Percentiles rank a stretch among this genome's conserved stretches.
phyloP scores from a whole-genome alignment of 2,888 invertebrate species.

The Smittia aterrima region DNA sequence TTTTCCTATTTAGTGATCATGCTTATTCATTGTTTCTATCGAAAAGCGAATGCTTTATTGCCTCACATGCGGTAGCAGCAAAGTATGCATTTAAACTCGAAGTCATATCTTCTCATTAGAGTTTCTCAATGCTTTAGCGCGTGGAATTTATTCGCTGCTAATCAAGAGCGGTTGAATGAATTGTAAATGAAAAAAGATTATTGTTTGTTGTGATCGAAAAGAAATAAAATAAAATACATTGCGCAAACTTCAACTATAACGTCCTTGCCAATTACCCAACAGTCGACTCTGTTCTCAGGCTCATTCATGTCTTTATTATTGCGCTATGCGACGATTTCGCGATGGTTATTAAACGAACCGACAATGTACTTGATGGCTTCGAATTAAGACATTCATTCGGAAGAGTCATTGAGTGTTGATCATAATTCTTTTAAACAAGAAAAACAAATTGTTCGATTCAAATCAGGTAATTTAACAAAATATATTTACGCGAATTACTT shows the following conservation, averaged over 20 bases:
- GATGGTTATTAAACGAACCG: neutral
- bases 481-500: neutral
- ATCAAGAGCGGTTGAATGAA: slow-evolving; percentile 2
- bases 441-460: slow-evolving; percentile 5
- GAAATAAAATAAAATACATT: neutral
- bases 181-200: neutral
- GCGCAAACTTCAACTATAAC: neutral
- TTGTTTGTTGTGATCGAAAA: neutral
- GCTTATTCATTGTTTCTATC: neutral
- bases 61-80: slow-evolving; percentile 17
- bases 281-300: neutral
- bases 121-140: neutral
- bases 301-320: slow-evolving; percentile 3
- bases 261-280: slow-evolving; percentile 7
- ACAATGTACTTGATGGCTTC: slow-evolving; percentile 9
- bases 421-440: neutral
- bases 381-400: neutral
- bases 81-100: neutral
- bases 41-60: neutral
- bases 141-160: slow-evolving; percentile 1
- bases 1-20: neutral
- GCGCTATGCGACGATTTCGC: neutral
- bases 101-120: slow-evolving; percentile 18
- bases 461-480: slow-evolving; percentile 19
- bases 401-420: neutral